Conservation (phyloP, 37 sponge, comb jelly and placozoan genomes). For the Aphrocallistes beatrix region DNA sequence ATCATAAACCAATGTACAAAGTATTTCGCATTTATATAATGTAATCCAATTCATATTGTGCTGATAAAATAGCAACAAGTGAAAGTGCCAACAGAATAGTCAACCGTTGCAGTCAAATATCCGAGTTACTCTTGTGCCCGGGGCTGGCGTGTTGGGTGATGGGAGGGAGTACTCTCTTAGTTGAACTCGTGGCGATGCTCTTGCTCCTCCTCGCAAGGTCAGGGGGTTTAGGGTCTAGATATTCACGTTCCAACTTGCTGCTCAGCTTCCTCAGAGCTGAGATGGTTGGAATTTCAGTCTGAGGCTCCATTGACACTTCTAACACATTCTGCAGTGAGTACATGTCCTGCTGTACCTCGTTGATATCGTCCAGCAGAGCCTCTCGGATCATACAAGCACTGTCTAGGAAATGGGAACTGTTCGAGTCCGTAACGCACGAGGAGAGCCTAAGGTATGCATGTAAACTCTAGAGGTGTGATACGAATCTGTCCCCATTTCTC, state of each 20-base stretch:
- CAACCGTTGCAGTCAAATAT: no score
- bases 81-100: no score
- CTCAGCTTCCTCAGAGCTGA: not conserved
- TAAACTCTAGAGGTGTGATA: not conserved
- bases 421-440: not conserved
- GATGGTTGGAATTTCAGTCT: not conserved
- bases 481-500: no score
- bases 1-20: no score
- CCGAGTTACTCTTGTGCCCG: no score
- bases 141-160: no score
- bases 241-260: conserved; percentile 4
- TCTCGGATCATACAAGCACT: not conserved
- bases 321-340: not conserved
- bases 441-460: no score
- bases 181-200: not conserved
- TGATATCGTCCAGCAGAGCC: not conserved
- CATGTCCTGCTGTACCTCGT: not conserved
- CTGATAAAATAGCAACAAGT: no score
- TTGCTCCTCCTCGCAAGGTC: not conserved
- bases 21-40: no score
- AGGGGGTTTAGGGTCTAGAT: not conserved
- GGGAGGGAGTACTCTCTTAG: not conserved
- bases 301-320: not conserved
- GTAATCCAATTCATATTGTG: no score
- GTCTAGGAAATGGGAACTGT: not conserved